Evolutionary conservation across 2,797 vertebrate species (phyloP).

Genomic region (Coluber constrictor): DNA sequence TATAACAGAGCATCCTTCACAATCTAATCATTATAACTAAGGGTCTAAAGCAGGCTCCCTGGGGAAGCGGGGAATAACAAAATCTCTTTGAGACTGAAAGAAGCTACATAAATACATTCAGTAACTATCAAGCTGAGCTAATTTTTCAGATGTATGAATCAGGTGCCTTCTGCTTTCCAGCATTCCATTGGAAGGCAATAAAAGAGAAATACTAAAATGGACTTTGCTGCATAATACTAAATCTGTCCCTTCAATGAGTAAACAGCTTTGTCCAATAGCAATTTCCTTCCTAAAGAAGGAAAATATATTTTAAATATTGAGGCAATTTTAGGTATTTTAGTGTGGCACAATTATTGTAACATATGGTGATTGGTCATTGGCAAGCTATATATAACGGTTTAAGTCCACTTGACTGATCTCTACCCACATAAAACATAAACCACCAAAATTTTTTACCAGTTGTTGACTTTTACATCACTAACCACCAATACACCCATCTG

Average conservation of each 20-base stretch:
- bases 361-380: not conserved
- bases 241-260: not conserved
- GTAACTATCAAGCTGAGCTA: slow-evolving; percentile 51
- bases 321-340: not conserved
- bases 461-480: not conserved
- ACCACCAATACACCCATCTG: not conserved
- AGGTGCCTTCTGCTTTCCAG: slow-evolving; percentile 10
- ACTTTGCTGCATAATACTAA: not conserved
- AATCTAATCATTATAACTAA: slow-evolving; percentile 68
- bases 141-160: slow-evolving; percentile 40
- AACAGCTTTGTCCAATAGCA: not conserved
- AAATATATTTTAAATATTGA: not conserved
- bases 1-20: slow-evolving; percentile 71
- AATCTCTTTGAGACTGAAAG: slow-evolving; percentile 65
- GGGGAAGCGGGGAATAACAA: slow-evolving; percentile 51
- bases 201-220: not conserved
- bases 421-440: not conserved
- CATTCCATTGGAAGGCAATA: not conserved
- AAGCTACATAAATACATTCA: slow-evolving; percentile 51
- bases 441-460: not conserved
- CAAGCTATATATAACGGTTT: not conserved
- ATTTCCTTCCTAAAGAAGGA: not conserved
- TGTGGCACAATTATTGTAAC: not conserved
- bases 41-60: slow-evolving; percentile 62
- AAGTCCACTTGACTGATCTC: too few species aligned